Base-by-base conservation (phyloP, 2,797 vertebrate genomes). In the Propithecus perrieri region DNA sequence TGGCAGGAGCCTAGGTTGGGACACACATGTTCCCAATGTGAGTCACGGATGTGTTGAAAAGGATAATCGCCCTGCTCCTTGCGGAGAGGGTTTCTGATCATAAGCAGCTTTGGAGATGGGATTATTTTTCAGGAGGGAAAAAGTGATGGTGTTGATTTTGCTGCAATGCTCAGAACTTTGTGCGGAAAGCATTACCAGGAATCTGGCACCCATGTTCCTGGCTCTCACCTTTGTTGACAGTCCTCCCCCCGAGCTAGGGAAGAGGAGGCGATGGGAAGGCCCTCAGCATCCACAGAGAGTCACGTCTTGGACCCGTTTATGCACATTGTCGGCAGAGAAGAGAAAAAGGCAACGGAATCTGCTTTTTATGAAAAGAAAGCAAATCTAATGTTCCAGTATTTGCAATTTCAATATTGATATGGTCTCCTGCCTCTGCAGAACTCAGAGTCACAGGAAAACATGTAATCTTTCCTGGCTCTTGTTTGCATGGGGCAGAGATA, bases 401-500 rank as follows among this genome's bases (percentile, higher is more conserved):
- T 69, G 53, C 74, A 57, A 1, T 76, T 93, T 74, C 59, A 50
- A 4, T 80, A 48, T 26, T 30, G 53, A 85, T 69, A 7, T 22
- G 26, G 26, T 93, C 95, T 95, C 91, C 59, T 85, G 53, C 53
- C 96, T 97, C 92, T 55, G 69, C 50, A 97, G 97, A 80, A 35
- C 93, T 85, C 74, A 41, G 89, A 93, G 85, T 69, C 85, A 86
- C 71, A 50, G 72, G 83, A 96, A 84, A 95, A 28, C 5, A 33
- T 91, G 55, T 69, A 24, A 89, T 96, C 97, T 97, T 87, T 88
- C 80, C 67, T 38, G 18, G 1, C 85, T 22, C 24, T 2, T 90
- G 55, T 74, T 93, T 96, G 85, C 35, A 83, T 53, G 76, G 95
- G 94, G 15, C 24, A 96, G 91, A 94, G 88, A 61, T 28, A 97